Conservation (phyloP, 2,888 invertebrate species). For the Watsonalla cultraria region DNA sequence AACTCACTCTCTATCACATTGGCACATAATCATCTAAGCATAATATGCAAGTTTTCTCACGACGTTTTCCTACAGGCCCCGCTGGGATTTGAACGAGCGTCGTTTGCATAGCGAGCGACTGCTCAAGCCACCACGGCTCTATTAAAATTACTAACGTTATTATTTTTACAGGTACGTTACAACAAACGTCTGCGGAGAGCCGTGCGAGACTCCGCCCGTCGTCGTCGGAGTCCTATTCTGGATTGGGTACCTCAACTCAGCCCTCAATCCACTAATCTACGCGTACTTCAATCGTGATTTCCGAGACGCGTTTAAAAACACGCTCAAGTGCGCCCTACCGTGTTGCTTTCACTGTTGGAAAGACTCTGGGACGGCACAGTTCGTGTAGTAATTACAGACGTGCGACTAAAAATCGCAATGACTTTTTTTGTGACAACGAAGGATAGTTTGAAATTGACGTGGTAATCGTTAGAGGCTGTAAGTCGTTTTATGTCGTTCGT, state of each 20-base stretch:
- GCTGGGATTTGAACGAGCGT: too few species aligned
- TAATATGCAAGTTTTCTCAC: too few species aligned
- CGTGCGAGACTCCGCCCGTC: constrained; percentile 89
- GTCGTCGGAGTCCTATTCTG: constrained; percentile 95
- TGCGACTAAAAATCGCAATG: constrained; percentile 27
- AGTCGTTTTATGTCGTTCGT: constrained; percentile 7
- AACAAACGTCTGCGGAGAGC: constrained; percentile 88
- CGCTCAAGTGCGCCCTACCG: constrained; percentile 90
- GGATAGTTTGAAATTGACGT: background rate
- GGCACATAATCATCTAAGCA: too few species aligned
- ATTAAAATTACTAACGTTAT: background rate
- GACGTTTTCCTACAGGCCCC: too few species aligned
- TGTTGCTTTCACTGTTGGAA: constrained; percentile 89
- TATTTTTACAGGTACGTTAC: constrained; percentile 86
- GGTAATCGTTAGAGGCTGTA: too few species aligned
- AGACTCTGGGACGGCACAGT: constrained; percentile 78
- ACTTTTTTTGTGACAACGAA: constrained; percentile 4
- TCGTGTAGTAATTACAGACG: constrained; percentile 63
- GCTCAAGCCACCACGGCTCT: too few species aligned
- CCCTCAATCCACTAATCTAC: constrained; percentile 96
- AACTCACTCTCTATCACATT: too few species aligned
- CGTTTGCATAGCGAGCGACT: too few species aligned
- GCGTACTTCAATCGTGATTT: constrained; percentile 98
- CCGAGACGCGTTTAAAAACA: constrained; percentile 96
- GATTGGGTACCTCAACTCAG: constrained; percentile 98